Conservation (phyloP, 1,140 invertebrate genomes). For the Orchestia grillus region DNA sequence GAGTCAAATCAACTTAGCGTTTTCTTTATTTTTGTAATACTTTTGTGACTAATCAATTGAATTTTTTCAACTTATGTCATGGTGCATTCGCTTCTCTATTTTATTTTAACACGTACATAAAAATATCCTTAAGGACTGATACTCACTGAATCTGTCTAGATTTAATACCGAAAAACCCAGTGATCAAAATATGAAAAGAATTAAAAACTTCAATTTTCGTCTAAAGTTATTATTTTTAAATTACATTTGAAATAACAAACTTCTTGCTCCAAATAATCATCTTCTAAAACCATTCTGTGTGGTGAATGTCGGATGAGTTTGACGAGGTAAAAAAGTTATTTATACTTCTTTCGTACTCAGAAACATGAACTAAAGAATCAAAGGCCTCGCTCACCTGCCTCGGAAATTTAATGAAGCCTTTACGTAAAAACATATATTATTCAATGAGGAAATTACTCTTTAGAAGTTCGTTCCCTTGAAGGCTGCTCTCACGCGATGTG, state of each 20-base stretch:
- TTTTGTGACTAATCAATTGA: not conserved
- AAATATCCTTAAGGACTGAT: not conserved
- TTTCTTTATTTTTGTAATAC: not conserved
- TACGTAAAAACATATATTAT: not conserved
- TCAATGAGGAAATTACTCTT: not conserved
- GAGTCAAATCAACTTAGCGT: not conserved
- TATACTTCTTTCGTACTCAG: not conserved
- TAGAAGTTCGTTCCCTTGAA: not conserved
- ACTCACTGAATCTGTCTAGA: not conserved
- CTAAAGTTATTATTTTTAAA: not conserved
- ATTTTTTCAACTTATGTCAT: not conserved
- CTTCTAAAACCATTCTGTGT: not conserved
- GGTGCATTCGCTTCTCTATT: not conserved
- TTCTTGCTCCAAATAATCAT: not conserved
- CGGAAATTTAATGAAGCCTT: not conserved
- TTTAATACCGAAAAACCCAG: not conserved
- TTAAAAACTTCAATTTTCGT: no score
- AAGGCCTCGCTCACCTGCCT: not conserved
- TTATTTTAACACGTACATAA: not conserved
- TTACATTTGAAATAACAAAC: not conserved
- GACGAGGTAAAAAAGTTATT: no score
- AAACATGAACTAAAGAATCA: not conserved
- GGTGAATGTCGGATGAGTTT: no score
- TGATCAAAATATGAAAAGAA: no score
- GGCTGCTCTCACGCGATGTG: not conserved